Base-by-base conservation (phyloP, 1,140 invertebrate genomes). In the Papilio machaon region DNA sequence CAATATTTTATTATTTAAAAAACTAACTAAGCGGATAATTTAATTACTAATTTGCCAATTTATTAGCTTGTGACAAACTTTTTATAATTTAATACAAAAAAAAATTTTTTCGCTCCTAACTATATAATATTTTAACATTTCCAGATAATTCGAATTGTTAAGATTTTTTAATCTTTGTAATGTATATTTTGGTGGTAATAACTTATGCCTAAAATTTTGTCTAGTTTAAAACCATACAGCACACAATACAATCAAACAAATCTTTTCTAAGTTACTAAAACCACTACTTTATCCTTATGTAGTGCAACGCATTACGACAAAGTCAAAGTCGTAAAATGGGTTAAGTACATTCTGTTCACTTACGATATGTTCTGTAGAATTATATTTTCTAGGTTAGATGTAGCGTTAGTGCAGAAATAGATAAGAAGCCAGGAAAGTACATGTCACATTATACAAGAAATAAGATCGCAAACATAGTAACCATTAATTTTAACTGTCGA, bases 281-380 rank as follows among this genome's bases (percentile, higher is more conserved):
- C 74, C 19, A 47, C 19, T 9, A 0, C 47, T 52, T 76, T 76
- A 49, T 15, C 43, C n/a, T 13, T 70, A 35, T 76, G 74, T 19
- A 76, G 74, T 76, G n/a, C 49, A 76, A 49, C 19, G 47, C n/a
- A 76, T 76, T 76, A 76, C 47, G 74, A 76, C 74, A 76, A 76
- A 76, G 74, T 52, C 74, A 13, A 23, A 13, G 47, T 76, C 74
- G 47, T 76, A 76, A 76, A 76, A 9, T 76, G n/a, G 46, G 43
- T 76, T 76, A 49, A 76, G 47, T 76, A 76, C 13, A 54, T 52
- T 11, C 23, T 23, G 4, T 47, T 47, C 11, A 4, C 19, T 35
- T 35, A 52, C 74, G 47, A 30, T 52, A 23, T 52, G 47, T 73
- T 47, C 64, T 35, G 11, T 17, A 70, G 30, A 54, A 54, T 60